phyloP scores from a whole-genome alignment of 92 coral and sea anemone genomes.

The Micromussa lordhowensis region DNA sequence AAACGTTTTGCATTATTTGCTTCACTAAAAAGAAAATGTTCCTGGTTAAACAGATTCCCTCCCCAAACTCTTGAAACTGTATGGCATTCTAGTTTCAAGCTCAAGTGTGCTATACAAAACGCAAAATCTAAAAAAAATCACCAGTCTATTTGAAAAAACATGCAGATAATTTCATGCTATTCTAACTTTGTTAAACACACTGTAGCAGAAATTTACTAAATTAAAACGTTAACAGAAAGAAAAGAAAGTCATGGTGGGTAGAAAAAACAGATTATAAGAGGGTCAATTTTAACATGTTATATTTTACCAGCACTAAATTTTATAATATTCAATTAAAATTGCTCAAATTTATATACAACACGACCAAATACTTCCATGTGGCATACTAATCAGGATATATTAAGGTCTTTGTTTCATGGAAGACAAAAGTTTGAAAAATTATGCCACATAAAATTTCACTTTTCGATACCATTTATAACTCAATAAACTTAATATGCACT shows the following conservation, averaged over 20 bases:
- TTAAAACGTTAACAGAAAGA: neutral
- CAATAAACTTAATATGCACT: constrained; percentile 12
- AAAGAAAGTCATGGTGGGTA: neutral
- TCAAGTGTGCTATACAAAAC: neutral
- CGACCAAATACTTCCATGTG: constrained; percentile 55
- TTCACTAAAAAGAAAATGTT: neutral
- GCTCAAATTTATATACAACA: constrained; percentile 17
- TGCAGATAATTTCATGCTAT: neutral
- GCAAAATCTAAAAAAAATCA: neutral
- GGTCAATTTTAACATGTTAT: neutral
- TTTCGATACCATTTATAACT: neutral
- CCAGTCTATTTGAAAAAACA: neutral
- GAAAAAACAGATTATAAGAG: neutral
- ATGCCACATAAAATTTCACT: neutral
- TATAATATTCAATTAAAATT: constrained; percentile 30
- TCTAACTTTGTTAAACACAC: neutral
- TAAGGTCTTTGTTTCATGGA: constrained; percentile 38
- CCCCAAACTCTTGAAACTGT: neutral
- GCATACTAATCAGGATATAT: constrained; percentile 61
- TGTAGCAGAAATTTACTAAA: neutral
- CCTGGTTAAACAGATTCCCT: neutral
- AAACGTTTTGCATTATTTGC: neutral
- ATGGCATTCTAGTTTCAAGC: neutral
- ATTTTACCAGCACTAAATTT: constrained; percentile 4
- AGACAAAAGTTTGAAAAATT: constrained; percentile 30